phyloP scores from a whole-genome alignment of 2,797 vertebrate genomes.

The Poeciliopsis paucimaculata region DNA sequence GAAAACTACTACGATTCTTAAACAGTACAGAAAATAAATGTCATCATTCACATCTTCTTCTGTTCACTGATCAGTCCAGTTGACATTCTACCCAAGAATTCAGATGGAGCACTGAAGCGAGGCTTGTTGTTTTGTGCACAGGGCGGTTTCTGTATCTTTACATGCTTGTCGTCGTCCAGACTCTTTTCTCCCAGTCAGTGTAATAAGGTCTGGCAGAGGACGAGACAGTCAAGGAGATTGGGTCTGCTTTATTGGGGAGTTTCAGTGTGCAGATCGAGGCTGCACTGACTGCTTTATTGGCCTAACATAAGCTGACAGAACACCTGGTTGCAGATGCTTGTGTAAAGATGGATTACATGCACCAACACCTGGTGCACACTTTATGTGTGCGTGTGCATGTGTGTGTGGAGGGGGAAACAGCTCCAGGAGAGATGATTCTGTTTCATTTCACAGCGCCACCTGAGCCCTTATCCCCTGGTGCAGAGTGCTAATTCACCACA shows the following conservation, averaged over 20 bases:
- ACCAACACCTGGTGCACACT: slow-evolving; percentile 61
- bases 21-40: no score
- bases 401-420: slow-evolving; percentile 22
- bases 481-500: slow-evolving; percentile 49
- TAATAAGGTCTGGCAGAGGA: slow-evolving; percentile 48
- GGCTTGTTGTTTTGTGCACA: neutral
- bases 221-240: slow-evolving; percentile 44
- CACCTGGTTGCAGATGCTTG: slow-evolving; percentile 74
- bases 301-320: slow-evolving; percentile 73
- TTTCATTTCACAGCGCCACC: slow-evolving; percentile 73
- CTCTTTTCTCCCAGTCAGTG: slow-evolving; percentile 26
- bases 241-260: slow-evolving; percentile 49
- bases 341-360: slow-evolving; percentile 74
- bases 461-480: slow-evolving; percentile 65
- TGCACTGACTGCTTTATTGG: slow-evolving; percentile 58
- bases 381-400: slow-evolving; percentile 21
- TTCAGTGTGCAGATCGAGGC: slow-evolving; percentile 43
- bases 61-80: no score
- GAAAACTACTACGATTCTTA: no score
- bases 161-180: neutral
- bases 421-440: slow-evolving; percentile 55
- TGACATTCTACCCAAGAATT: no score
- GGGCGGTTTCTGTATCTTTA: slow-evolving; percentile 8
- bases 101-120: no score
- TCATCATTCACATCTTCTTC: no score